Conservation (phyloP, 2,888 invertebrate species). For the Lasioglossum pauxillum region DNA sequence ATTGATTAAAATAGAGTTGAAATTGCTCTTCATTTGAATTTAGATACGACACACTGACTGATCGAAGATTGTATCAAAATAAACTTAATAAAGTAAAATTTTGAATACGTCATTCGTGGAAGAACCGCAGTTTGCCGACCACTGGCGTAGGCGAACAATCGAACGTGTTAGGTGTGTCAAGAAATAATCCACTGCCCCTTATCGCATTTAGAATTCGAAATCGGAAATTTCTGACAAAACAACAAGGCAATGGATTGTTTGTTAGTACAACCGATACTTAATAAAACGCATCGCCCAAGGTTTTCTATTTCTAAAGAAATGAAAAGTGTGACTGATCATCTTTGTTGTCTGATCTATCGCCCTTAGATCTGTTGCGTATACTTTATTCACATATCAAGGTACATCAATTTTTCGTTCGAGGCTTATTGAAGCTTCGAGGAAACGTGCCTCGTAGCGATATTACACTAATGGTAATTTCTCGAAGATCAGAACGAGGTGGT, state of each 20-base stretch:
- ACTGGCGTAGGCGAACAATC: not conserved
- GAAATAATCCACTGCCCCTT: not conserved
- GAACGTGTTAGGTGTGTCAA: not conserved
- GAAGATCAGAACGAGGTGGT: not conserved
- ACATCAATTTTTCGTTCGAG: conserved; percentile 1
- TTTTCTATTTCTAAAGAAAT: not conserved
- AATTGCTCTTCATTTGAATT: too few species aligned
- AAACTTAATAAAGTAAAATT: too few species aligned
- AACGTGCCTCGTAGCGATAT: not conserved
- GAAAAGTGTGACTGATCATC: not conserved
- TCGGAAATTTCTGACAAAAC: not conserved
- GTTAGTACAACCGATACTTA: not conserved
- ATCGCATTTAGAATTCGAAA: not conserved
- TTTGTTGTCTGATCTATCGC: conserved; percentile 17
- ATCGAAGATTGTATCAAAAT: too few species aligned
- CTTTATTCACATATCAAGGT: conserved; percentile 54
- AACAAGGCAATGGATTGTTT: not conserved
- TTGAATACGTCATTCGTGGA: too few species aligned
- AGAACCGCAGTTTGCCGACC: too few species aligned
- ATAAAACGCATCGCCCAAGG: not conserved
- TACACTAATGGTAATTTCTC: conserved; percentile 1
- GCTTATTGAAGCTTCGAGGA: not conserved
- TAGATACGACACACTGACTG: too few species aligned
- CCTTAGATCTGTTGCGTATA: conserved; percentile 24
- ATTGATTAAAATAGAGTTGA: too few species aligned